These are phyloP conservation scores for Hoplostethus mediterraneus DNA, from an alignment of 2,797 vertebrate species.

Conservation along the genomic window DNA sequence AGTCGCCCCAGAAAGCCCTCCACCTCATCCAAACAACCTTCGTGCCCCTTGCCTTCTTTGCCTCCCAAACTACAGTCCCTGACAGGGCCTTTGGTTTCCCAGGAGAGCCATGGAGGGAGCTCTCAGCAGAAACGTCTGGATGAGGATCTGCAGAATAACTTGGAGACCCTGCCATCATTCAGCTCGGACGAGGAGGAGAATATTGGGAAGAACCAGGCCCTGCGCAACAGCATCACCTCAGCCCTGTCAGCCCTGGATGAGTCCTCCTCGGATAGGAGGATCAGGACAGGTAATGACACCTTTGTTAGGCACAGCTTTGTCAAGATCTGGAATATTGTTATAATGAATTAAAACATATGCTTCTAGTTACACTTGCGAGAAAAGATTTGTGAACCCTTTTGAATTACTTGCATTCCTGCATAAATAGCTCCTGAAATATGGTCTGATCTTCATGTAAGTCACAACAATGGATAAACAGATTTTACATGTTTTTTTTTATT, in stretches of 20 bases:
- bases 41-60: slow-evolving; percentile 78
- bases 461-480: too few relatives aligned
- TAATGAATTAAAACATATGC: neutral
- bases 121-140: slow-evolving; percentile 88
- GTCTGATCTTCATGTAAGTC: too few relatives aligned
- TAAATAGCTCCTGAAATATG: too few relatives aligned
- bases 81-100: slow-evolving; percentile 70
- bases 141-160: slow-evolving; percentile 92
- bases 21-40: slow-evolving; percentile 82
- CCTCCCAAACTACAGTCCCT: slow-evolving; percentile 82
- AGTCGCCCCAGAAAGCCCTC: slow-evolving; percentile 90
- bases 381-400: too few relatives aligned
- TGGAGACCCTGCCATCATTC: slow-evolving; percentile 94
- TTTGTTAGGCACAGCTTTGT: neutral
- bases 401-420: too few relatives aligned
- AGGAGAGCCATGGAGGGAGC: slow-evolving; percentile 80
- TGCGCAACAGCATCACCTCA: slow-evolving; percentile 93
- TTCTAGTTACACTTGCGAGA: too few relatives aligned
- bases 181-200: slow-evolving; percentile 98
- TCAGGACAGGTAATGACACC: slow-evolving; percentile 86
- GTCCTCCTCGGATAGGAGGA: slow-evolving; percentile 89
- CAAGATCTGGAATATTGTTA: neutral
- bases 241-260: slow-evolving; percentile 91
- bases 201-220: slow-evolving; percentile 91
- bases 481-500: too few relatives aligned